Conservation (phyloP, 2,113 vertebrate genomes). For the Riparia riparia region DNA sequence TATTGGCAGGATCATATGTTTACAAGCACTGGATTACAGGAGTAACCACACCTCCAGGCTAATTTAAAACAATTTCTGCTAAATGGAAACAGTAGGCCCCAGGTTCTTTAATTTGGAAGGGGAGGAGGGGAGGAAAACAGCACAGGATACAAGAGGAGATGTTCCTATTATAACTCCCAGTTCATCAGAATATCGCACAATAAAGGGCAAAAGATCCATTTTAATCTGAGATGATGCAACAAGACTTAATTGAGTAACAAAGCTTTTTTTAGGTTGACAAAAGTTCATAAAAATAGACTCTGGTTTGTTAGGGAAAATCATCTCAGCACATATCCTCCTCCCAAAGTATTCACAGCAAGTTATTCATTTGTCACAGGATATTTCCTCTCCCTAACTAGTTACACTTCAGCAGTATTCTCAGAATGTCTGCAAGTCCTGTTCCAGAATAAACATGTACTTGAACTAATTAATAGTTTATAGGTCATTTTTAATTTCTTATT, state of each 20-base stretch:
- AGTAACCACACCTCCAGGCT: constrained; percentile 55
- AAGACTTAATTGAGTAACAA: background rate
- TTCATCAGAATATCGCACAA: background rate
- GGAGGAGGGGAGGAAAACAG: background rate
- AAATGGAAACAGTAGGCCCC: constrained; percentile 30
- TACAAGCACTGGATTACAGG: constrained; percentile 53
- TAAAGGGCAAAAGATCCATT: constrained; percentile 24
- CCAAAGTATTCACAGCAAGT: background rate
- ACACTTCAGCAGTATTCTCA: background rate
- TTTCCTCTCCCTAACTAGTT: background rate
- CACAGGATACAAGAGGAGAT: background rate
- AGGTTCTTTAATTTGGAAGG: background rate
- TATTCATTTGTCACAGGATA: background rate
- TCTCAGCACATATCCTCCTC: background rate
- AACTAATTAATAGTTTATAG: background rate
- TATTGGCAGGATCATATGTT: constrained; percentile 37
- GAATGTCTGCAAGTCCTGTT: background rate
- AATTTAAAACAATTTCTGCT: constrained; percentile 59
- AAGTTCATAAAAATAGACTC: constrained; percentile 14
- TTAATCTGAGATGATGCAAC: background rate
- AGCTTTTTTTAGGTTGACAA: background rate
- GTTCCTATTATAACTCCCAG: background rate
- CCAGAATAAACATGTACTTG: background rate
- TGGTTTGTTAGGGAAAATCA: background rate
- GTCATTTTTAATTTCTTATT: background rate